Evolutionary conservation across 1,140 invertebrate species (phyloP).

Genomic region (Chrysopa pallens): DNA sequence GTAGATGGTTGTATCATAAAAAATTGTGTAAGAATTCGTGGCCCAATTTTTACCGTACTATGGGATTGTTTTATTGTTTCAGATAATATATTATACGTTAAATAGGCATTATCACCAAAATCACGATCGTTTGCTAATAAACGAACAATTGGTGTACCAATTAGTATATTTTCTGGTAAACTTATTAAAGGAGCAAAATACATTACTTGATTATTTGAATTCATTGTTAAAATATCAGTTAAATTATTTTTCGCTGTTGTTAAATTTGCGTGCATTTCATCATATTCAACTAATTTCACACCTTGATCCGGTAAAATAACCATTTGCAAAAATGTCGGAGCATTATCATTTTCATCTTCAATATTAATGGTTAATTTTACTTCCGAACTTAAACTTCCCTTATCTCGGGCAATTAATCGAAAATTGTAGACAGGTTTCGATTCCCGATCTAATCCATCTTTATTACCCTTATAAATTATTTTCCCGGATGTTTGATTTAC

Average conservation of each 20-base stretch:
- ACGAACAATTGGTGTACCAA: conserved; percentile 56
- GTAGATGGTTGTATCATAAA: conserved; percentile 53
- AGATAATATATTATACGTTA: conserved; percentile 55
- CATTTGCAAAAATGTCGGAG: conserved; percentile 48
- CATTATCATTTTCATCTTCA: conserved; percentile 71
- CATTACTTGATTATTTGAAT: conserved; percentile 21
- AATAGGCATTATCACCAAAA: conserved; percentile 46
- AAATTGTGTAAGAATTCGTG: conserved; percentile 33
- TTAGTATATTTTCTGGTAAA: conserved; percentile 57
- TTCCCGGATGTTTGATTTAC: conserved; percentile 50
- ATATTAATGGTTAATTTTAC: conserved; percentile 49
- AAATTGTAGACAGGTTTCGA: conserved; percentile 46
- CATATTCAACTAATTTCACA: conserved; percentile 39
- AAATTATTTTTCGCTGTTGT: conserved; percentile 22
- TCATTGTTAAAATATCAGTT: conserved; percentile 17
- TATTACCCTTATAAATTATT: conserved; percentile 35
- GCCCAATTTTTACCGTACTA: conserved; percentile 19
- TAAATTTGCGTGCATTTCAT: conserved; percentile 24
- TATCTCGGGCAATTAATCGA: conserved; percentile 54
- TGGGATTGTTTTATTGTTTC: conserved; percentile 38
- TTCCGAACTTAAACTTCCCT: conserved; percentile 50
- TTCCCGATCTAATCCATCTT: conserved; percentile 48
- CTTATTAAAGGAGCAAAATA: conserved; percentile 33
- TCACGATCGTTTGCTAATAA: conserved; percentile 71
- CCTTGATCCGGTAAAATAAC: conserved; percentile 42